phyloP scores from a whole-genome alignment of 2,797 vertebrate genomes.

The Mallotus villosus region DNA sequence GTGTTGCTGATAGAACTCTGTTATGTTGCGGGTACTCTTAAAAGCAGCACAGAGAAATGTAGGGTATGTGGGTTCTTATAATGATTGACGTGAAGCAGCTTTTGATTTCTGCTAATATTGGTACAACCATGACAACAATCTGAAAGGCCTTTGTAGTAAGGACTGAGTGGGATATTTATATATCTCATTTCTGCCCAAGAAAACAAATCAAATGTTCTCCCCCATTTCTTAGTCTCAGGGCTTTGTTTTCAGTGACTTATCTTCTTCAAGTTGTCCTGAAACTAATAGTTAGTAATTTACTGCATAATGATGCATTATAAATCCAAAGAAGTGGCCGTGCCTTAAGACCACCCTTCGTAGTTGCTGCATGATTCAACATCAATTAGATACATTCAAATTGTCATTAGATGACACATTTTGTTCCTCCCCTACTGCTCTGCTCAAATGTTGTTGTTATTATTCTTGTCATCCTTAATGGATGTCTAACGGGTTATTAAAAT shows the following conservation, averaged over 20 bases:
- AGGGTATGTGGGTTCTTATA: too few relatives aligned
- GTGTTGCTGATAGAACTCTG: too few relatives aligned
- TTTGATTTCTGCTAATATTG: too few relatives aligned
- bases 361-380: slow-evolving; percentile 19
- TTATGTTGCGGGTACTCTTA: too few relatives aligned
- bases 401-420: slow-evolving; percentile 5
- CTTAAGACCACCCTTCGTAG: background rate
- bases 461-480: background rate
- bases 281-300: slow-evolving; percentile 1
- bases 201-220: too few relatives aligned
- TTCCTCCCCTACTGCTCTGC: background rate
- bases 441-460: background rate
- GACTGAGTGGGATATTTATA: too few relatives aligned
- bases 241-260: background rate
- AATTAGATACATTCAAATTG: slow-evolving; percentile 8
- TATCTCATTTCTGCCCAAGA: too few relatives aligned
- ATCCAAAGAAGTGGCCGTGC: background rate
- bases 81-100: too few relatives aligned
- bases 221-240: background rate
- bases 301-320: background rate
- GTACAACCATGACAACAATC: too few relatives aligned
- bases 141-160: too few relatives aligned
- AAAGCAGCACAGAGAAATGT: too few relatives aligned
- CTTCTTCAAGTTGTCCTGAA: background rate
- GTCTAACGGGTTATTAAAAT: slow-evolving; percentile 2